A percentile compares a stretch with the other conserved stretches of the same genome.
phyloP scores from a whole-genome alignment of 2,797 vertebrate genomes.

The Oophaga sylvatica region DNA sequence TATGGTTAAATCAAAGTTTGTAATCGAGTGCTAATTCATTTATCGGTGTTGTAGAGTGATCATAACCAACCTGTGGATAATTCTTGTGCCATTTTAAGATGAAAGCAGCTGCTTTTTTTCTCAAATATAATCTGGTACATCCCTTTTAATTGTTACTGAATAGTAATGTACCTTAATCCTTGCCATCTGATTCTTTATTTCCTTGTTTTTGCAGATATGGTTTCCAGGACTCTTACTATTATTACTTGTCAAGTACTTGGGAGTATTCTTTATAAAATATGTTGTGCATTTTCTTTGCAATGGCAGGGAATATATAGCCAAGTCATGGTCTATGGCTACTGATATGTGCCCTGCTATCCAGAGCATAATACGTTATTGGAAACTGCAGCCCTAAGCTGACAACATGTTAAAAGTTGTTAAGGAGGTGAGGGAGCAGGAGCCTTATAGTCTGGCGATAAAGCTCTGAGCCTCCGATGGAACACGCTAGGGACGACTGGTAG shows the following conservation, averaged over 20 bases:
- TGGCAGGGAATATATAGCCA: neutral
- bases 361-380: constrained; percentile 2
- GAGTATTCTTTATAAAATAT: neutral
- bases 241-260: neutral
- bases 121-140: too few relatives aligned
- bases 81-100: too few relatives aligned
- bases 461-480: neutral
- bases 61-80: too few relatives aligned
- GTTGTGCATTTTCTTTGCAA: neutral
- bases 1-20: neutral
- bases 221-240: neutral
- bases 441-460: constrained; percentile 10
- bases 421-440: constrained; percentile 6
- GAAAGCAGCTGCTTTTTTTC: neutral
- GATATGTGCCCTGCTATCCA: neutral
- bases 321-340: neutral
- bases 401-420: constrained; percentile 19
- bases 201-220: neutral
- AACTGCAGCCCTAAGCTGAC: neutral
- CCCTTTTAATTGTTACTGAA: neutral
- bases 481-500: neutral
- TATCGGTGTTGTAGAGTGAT: neutral
- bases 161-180: neutral
- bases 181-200: neutral
- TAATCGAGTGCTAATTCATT: neutral